Conservation (phyloP, 2,797 vertebrate species). For the Lepus oiostolus region DNA sequence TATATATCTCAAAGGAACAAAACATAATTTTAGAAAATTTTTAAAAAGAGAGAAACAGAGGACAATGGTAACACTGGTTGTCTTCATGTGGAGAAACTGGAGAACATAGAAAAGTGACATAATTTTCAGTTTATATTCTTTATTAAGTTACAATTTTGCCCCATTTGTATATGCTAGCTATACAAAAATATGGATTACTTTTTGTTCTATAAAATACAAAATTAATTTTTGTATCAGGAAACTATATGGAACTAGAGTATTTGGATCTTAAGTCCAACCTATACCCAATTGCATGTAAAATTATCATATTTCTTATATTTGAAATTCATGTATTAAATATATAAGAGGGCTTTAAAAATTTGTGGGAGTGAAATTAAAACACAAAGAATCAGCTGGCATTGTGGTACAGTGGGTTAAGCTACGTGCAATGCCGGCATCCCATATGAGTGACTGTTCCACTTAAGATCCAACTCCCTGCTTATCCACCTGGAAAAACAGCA, state of each 20-base stretch:
- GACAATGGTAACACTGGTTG: neutral
- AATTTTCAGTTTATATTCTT: slow-evolving; percentile 47
- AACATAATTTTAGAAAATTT: no score
- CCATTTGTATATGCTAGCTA: slow-evolving; percentile 29
- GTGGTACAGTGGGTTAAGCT: no score
- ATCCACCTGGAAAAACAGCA: no score
- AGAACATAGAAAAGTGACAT: slow-evolving; percentile 31
- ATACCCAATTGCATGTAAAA: slow-evolving; percentile 17
- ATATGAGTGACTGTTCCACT: no score
- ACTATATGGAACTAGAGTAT: slow-evolving; percentile 35
- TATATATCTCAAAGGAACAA: no score
- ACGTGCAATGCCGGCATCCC: no score
- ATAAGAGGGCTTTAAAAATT: no score
- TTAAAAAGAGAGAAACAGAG: slow-evolving; percentile 45
- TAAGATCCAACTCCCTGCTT: no score
- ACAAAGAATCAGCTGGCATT: no score
- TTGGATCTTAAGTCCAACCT: slow-evolving; percentile 57
- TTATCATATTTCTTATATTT: neutral
- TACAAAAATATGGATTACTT: slow-evolving; percentile 43
- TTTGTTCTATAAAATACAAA: no score
- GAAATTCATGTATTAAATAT: no score
- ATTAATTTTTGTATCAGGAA: slow-evolving; percentile 43
- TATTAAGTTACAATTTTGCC: slow-evolving; percentile 58
- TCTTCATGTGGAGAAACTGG: slow-evolving; percentile 1
- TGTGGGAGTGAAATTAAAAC: no score